A percentile compares a stretch with the other conserved stretches of the same genome.
These are phyloP conservation scores for Eospalax fontanierii DNA, from an alignment of 2,797 vertebrate species.

Conservation along the genomic window DNA sequence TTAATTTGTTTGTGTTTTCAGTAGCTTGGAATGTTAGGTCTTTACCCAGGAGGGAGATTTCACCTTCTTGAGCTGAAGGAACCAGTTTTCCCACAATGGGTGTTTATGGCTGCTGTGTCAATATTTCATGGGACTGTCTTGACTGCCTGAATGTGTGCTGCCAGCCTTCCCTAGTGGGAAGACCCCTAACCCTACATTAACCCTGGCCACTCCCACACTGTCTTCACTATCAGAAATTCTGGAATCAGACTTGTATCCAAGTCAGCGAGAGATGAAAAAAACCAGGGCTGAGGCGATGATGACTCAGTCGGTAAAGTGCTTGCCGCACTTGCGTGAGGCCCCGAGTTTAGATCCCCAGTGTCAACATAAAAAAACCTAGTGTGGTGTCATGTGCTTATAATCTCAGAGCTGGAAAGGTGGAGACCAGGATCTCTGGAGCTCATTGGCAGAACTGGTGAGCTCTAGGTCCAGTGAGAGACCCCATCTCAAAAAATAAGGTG, in stretches of 20 bases:
- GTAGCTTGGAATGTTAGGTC: neutral
- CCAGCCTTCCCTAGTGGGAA: neutral
- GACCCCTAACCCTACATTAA: neutral
- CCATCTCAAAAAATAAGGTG: neutral
- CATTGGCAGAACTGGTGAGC: neutral
- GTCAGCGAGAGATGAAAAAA: constrained; percentile 3
- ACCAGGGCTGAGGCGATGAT: neutral
- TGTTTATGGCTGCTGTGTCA: neutral
- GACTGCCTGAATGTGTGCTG: neutral
- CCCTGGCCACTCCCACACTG: neutral
- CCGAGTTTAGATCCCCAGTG: neutral
- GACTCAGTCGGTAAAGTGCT: neutral
- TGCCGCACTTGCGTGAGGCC: no score
- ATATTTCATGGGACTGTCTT: neutral
- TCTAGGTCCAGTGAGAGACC: neutral
- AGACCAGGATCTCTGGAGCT: neutral
- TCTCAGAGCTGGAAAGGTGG: neutral
- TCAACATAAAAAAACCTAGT: neutral
- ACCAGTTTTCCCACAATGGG: neutral
- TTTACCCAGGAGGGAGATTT: neutral
- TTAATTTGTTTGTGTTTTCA: neutral
- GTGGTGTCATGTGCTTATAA: neutral
- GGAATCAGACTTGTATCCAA: neutral
- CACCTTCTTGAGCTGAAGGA: neutral
- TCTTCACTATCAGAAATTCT: constrained; percentile 16